Percentiles rank a stretch among this genome's conserved stretches.
Evolutionary conservation across 2,113 vertebrate species (phyloP).

Genomic region (Ardeotis arabs): DNA sequence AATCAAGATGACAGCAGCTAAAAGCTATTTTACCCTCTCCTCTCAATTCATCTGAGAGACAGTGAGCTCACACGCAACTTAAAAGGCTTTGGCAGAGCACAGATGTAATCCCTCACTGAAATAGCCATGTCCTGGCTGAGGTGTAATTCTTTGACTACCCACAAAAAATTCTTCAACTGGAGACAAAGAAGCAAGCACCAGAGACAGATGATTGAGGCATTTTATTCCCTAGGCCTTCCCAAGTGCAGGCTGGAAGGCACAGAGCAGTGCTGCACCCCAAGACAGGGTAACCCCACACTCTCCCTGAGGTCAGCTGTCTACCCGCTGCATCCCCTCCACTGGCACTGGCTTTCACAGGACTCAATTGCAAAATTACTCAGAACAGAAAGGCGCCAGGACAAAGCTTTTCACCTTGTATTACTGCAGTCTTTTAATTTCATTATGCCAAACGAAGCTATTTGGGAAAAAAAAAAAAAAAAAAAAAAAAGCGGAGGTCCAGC

Average conservation of each 20-base stretch:
- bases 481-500: neutral
- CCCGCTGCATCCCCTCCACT: neutral
- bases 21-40: neutral
- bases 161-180: neutral
- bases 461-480: too few relatives aligned
- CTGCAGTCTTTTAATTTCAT: neutral
- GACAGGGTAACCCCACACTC: neutral
- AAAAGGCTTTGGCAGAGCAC: neutral
- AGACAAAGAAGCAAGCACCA: neutral
- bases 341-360: neutral
- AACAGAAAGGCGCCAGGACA: neutral
- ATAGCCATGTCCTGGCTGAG: neutral
- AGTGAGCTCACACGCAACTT: neutral
- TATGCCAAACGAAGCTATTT: neutral
- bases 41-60: neutral
- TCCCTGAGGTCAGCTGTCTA: neutral
- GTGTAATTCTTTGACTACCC: neutral
- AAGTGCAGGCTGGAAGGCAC: neutral
- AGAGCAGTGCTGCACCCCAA: neutral
- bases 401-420: neutral
- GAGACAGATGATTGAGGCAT: neutral
- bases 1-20: neutral
- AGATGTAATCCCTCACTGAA: neutral
- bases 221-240: neutral
- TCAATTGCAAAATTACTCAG: neutral